Base-by-base conservation (phyloP, 2,113 vertebrate species). In the Peucedramus taeniatus region DNA sequence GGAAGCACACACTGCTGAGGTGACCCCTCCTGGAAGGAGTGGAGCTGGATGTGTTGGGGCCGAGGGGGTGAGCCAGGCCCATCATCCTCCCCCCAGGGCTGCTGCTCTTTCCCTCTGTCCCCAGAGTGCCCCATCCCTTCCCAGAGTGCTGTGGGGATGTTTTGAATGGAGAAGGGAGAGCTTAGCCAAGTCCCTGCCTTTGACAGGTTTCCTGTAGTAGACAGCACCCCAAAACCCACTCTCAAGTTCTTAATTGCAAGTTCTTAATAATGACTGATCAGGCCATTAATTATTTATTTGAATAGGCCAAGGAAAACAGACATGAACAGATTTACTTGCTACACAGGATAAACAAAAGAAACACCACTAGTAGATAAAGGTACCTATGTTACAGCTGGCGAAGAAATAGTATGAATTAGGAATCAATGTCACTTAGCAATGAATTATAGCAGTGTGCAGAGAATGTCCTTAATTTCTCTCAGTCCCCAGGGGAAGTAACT, bases 381-480 rank as follows among this genome's bases (percentile, higher is more conserved):
- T 51, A 18, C 13, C 17, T 50, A 4, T 26, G 26, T 31, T 59
- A 27, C 37, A 68, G 53, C 26, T 44, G 19, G 27, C 4, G 7
- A 59, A 42, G 21, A 35, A 50, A 68, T 15, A 31, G 3, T 15
- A 11, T 37, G 10, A 66, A 51, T 51, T 18, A 44, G 31, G 44
- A 37, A 11, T 68, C 17, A 42, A 0, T 75, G 24, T 35, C 31
- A 57, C 35, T 65, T 47, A 75, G 26, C 31, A 59, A 27, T 0
- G 1, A 50, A 33, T 68, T 11, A 44, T 4, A 42, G 45, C 0
- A 0, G 33, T 68, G 37, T 51, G 14, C 61, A 77, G 53, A 59
- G 31, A 59, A 31, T 59, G 37, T 59, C 24, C 70, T 40, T 59
- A 33, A 59, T 13, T 77, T 59, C 37, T 37, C 63, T 77, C 45